Evolutionary conservation across 2,113 vertebrate species (phyloP).

Genomic region (Nicator chloris): DNA sequence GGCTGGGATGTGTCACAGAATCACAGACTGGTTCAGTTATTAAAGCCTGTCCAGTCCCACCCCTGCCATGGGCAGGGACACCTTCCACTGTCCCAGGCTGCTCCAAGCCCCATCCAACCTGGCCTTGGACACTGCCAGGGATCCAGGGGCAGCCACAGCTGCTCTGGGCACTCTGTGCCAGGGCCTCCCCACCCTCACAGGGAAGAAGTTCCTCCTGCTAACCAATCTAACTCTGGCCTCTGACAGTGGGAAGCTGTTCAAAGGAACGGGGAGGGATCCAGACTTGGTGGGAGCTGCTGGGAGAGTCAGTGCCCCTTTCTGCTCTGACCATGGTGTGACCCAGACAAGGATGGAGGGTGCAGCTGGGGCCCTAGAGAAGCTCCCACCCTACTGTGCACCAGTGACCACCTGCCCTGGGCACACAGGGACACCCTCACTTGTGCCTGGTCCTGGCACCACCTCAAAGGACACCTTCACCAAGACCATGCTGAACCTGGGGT

Average conservation of each 20-base stretch:
- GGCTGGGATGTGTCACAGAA: background rate
- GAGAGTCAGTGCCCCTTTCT: background rate
- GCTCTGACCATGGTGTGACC: background rate
- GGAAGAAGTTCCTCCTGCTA: background rate
- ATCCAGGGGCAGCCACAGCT: background rate
- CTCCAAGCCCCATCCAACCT: rapidly evolving
- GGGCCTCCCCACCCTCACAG: background rate
- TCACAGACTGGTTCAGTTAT: background rate
- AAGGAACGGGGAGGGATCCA: background rate
- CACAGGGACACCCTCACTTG: background rate
- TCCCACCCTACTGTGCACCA: background rate
- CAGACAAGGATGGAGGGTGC: background rate
- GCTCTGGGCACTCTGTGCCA: background rate
- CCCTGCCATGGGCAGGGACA: background rate
- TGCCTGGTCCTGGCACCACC: background rate
- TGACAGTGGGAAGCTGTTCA: background rate
- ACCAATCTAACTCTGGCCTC: background rate
- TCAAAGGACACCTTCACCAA: background rate
- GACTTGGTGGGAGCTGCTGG: background rate
- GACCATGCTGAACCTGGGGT: background rate
- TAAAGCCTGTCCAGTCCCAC: background rate
- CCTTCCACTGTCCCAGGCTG: background rate
- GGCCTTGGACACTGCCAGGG: background rate
- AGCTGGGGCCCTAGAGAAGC: background rate
- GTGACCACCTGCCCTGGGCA: too few species aligned